Percentiles rank a stretch among this genome's conserved stretches.
These are phyloP conservation scores for Embidobia sp. DNA, from an alignment of 2,888 invertebrate genomes.

Conservation along the genomic window DNA sequence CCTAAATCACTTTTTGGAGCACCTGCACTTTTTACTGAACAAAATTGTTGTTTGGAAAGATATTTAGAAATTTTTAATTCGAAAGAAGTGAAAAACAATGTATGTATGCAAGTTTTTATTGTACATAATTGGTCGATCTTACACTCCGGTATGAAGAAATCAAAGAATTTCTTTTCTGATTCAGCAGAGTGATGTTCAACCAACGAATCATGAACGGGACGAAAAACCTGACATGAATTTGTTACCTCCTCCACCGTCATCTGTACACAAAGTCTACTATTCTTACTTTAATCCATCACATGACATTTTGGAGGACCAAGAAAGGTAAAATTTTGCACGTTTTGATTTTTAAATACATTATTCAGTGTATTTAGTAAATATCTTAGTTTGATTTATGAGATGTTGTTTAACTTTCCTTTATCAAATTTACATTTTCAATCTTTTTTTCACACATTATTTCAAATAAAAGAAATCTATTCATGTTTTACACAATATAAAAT, in stretches of 20 bases:
- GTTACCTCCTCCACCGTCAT: constrained; percentile 76
- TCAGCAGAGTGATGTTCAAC: constrained; percentile 83
- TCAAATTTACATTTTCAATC: background rate
- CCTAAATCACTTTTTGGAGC: no score
- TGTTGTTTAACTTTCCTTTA: no score
- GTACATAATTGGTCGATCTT: background rate
- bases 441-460: background rate
- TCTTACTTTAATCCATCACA: constrained; percentile 88
- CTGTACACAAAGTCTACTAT: constrained; percentile 84
- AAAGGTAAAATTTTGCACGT: no score
- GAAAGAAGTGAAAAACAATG: no score
- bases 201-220: constrained; percentile 87
- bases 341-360: no score
- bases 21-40: no score
- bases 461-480: background rate
- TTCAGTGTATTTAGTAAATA: no score
- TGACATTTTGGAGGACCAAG: constrained; percentile 86
- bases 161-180: constrained; percentile 46
- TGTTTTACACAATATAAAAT: no score
- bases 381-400: no score
- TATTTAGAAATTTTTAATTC: no score
- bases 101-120: background rate
- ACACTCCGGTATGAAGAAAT: no score
- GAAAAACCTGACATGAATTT: constrained; percentile 76
- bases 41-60: no score